A percentile compares a stretch with the other conserved stretches of the same genome.
Conservation (phyloP, 2,113 vertebrate genomes). For the Nymphicus hollandicus region DNA sequence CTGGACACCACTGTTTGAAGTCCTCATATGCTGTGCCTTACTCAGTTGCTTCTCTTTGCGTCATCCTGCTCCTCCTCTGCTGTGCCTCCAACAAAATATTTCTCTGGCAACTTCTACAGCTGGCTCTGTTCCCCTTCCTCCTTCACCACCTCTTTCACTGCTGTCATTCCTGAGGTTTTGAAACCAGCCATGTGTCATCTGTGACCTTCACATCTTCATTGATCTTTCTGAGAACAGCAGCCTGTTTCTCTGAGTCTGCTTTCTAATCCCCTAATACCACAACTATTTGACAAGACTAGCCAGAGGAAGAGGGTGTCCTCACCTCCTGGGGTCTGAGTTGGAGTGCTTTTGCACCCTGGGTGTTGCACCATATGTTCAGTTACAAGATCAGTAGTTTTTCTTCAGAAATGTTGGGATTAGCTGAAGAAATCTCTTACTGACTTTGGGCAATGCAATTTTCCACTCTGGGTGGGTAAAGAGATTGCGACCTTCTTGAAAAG, state of each 20-base stretch:
- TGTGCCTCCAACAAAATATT: constrained; percentile 4
- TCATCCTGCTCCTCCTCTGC: constrained; percentile 22
- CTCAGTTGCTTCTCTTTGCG: not conserved
- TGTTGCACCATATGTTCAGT: not conserved
- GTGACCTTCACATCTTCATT: not conserved
- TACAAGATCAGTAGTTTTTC: not conserved
- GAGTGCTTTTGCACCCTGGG: not conserved
- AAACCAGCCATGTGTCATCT: constrained; percentile 31
- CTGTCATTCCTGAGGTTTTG: constrained; percentile 54
- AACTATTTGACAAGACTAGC: constrained; percentile 1
- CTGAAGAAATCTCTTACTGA: not conserved
- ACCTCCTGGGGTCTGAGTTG: not conserved
- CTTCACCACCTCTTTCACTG: constrained; percentile 28
- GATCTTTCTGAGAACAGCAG: constrained; percentile 38
- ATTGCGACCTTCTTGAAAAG: not conserved
- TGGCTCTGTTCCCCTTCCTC: constrained; percentile 8
- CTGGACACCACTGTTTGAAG: not conserved
- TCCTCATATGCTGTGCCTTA: not conserved
- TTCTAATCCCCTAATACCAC: not conserved
- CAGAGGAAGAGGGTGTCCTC: not conserved
- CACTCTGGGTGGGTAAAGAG: not conserved
- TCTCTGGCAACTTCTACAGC: not conserved
- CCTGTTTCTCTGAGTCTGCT: not conserved
- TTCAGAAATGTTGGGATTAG: not conserved
- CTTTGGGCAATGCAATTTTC: not conserved